phyloP scores from a whole-genome alignment of 2,113 vertebrate species.

The Festucalex cinctus region DNA sequence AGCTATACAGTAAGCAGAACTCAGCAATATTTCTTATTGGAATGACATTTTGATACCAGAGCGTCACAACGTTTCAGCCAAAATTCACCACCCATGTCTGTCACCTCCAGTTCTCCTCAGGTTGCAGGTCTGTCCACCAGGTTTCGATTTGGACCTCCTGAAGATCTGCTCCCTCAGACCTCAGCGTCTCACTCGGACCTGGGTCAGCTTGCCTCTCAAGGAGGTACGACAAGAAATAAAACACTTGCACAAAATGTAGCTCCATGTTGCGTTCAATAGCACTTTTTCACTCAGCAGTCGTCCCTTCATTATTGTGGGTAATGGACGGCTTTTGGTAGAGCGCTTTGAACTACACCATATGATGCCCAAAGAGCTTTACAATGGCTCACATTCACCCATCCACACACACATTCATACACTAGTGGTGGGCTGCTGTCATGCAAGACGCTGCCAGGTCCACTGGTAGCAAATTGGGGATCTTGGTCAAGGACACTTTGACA shows the following conservation, averaged over 20 bases:
- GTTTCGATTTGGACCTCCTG: slow-evolving; percentile 94
- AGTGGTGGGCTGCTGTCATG: no score
- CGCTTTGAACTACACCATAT: no score
- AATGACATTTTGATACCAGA: background rate
- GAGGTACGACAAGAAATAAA: slow-evolving; percentile 72
- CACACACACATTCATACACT: no score
- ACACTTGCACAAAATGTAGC: background rate
- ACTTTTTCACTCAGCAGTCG: no score
- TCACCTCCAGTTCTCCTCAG: slow-evolving; percentile 85
- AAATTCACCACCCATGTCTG: background rate
- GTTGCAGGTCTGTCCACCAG: slow-evolving; percentile 88
- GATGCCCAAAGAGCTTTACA: no score
- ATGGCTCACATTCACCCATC: no score
- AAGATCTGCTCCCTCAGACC: slow-evolving; percentile 86
- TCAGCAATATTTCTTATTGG: background rate
- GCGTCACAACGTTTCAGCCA: background rate
- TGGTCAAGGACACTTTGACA: no score
- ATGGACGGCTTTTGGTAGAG: no score
- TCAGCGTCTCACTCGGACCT: slow-evolving; percentile 94
- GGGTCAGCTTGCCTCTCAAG: slow-evolving; percentile 94
- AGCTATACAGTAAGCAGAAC: slow-evolving; percentile 88
- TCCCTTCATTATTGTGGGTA: no score
- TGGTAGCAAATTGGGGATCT: no score
- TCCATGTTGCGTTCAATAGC: no score
- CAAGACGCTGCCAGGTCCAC: no score